Evolutionary conservation across 2,888 invertebrate genomes (phyloP).

Genomic region (Thecophora atra): DNA sequence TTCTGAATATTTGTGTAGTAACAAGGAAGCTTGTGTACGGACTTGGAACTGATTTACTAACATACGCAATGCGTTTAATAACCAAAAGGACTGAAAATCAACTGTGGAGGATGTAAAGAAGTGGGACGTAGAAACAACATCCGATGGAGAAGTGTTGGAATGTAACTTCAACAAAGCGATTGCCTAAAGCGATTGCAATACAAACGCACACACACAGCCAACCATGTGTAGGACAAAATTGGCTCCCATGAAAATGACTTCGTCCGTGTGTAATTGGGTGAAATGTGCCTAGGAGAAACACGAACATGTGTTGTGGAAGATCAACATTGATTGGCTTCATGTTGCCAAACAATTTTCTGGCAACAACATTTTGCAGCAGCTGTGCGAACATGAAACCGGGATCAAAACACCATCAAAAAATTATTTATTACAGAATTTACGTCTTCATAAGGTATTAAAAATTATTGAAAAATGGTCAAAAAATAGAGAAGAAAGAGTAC

Average conservation of each 20-base stretch:
- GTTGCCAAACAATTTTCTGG: slow-evolving; percentile 29
- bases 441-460: too few species aligned
- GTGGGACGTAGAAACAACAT: not conserved
- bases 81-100: slow-evolving; percentile 23
- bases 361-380: slow-evolving; percentile 17
- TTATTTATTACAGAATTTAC: too few species aligned
- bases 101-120: not conserved
- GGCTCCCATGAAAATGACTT: too few species aligned
- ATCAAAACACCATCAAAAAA: not conserved
- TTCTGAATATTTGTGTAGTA: not conserved
- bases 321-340: not conserved
- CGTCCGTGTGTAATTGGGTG: not conserved
- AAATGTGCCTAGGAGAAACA: not conserved
- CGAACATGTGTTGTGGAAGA: not conserved
- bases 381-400: slow-evolving; percentile 25
- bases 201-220: not conserved
- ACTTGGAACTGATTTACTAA: slow-evolving; percentile 43
- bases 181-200: not conserved
- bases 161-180: not conserved
- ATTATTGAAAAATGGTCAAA: too few species aligned
- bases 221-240: not conserved
- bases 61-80: slow-evolving; percentile 44
- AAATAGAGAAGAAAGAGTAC: too few species aligned
- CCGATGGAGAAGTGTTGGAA: not conserved
- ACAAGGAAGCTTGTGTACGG: not conserved